These are phyloP conservation scores for Geophilus truncorum DNA, from an alignment of 2,888 invertebrate genomes.

Conservation along the genomic window DNA sequence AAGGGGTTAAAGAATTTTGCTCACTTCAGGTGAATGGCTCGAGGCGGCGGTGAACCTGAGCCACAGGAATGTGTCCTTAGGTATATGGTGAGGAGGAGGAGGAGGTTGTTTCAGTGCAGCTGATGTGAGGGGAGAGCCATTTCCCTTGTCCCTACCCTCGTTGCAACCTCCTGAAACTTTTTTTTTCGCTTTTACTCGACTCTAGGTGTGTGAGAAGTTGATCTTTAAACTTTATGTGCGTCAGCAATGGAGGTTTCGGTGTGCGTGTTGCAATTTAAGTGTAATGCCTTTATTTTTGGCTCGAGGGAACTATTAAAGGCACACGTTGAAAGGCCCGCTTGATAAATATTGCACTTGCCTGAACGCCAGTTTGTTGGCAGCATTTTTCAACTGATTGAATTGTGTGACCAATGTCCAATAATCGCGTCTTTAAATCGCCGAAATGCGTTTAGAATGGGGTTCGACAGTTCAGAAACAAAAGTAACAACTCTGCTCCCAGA, in stretches of 20 bases:
- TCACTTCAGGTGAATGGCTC: background rate
- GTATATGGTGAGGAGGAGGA: background rate
- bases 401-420: background rate
- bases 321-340: constrained; percentile 5
- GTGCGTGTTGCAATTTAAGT: constrained; percentile 6
- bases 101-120: too few relatives aligned
- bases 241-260: background rate
- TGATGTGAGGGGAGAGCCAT: background rate
- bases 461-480: too few relatives aligned
- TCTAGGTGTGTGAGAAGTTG: background rate
- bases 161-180: background rate
- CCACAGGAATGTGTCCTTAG: background rate
- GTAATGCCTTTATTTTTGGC: constrained; percentile 17
- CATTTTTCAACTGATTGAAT: background rate
- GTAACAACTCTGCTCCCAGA: too few relatives aligned
- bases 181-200: background rate
- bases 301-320: constrained; percentile 15
- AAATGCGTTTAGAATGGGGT: too few relatives aligned
- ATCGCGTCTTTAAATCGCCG: too few relatives aligned
- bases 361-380: background rate
- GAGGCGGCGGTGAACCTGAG: constrained; percentile 3
- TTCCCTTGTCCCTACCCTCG: background rate
- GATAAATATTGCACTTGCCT: background rate
- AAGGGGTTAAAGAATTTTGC: background rate
- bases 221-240: constrained; percentile 17